Percentiles rank a stretch among this genome's conserved stretches.
Conservation (phyloP, 1,140 invertebrate genomes). For the Drosophila miranda region DNA sequence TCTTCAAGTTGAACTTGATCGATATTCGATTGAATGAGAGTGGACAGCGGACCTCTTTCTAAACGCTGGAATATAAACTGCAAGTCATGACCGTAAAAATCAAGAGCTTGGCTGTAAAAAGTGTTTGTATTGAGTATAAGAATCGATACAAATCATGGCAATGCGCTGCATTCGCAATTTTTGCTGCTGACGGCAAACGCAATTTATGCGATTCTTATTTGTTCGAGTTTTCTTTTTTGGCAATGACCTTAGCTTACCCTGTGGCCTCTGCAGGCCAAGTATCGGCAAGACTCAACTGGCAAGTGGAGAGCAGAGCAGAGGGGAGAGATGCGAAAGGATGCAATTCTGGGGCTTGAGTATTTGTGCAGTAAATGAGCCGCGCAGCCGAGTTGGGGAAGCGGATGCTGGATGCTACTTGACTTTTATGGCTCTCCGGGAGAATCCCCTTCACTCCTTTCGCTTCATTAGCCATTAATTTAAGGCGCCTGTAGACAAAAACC, state of each 20-base stretch:
- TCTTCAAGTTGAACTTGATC: slow-evolving; percentile 39
- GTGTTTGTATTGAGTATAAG: slow-evolving; percentile 29
- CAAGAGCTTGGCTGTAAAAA: slow-evolving; percentile 13
- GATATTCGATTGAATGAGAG: slow-evolving; percentile 26
- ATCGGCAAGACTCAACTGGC: slow-evolving; percentile 4
- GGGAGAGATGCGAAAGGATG: background rate
- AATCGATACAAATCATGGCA: slow-evolving; percentile 60
- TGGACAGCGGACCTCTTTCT: background rate
- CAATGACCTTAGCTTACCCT: slow-evolving; percentile 24
- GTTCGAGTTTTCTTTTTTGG: slow-evolving; percentile 34
- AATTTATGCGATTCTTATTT: slow-evolving; percentile 73
- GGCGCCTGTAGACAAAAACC: slow-evolving; percentile 31
- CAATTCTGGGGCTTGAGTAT: slow-evolving; percentile 24
- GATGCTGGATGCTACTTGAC: slow-evolving; percentile 47
- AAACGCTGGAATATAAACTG: slow-evolving; percentile 18
- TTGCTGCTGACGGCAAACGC: slow-evolving; percentile 31
- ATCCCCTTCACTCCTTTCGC: slow-evolving; percentile 39
- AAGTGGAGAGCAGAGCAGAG: too few relatives aligned
- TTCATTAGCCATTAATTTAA: slow-evolving; percentile 75
- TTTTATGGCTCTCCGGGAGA: slow-evolving; percentile 56
- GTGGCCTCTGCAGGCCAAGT: slow-evolving; percentile 15
- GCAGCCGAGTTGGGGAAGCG: slow-evolving; percentile 24
- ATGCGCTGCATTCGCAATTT: slow-evolving; percentile 51
- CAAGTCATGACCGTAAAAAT: slow-evolving; percentile 30
- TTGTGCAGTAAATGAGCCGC: slow-evolving; percentile 69